Conservation (phyloP, 1,140 invertebrate species). For the Rhagoletis pomonella region DNA sequence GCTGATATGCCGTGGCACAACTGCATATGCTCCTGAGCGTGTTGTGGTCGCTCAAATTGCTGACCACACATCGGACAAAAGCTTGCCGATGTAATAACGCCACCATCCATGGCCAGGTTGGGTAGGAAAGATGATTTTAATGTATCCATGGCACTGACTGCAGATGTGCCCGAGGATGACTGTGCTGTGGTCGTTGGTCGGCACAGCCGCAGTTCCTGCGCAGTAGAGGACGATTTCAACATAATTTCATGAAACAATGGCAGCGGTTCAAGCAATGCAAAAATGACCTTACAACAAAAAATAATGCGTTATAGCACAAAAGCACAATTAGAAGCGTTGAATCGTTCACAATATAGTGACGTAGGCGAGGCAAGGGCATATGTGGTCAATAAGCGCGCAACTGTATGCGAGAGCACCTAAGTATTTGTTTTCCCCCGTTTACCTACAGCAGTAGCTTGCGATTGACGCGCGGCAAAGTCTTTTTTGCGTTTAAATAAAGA, state of each 20-base stretch:
- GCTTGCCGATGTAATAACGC: constrained; percentile 64
- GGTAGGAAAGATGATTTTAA: constrained; percentile 72
- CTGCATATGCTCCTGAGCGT: constrained; percentile 70
- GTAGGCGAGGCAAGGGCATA: constrained; percentile 46
- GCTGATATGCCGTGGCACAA: constrained; percentile 63
- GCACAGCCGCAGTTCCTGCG: constrained; percentile 73
- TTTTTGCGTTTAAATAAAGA: constrained; percentile 18
- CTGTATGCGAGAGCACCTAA: constrained; percentile 16
- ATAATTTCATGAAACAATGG: constrained; percentile 57
- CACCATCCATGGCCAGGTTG: constrained; percentile 72
- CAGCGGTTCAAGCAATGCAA: constrained; percentile 6
- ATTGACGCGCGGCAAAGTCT: constrained; percentile 16
- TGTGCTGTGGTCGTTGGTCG: constrained; percentile 67
- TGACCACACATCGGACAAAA: constrained; percentile 72
- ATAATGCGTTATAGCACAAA: constrained; percentile 41
- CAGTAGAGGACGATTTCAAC: constrained; percentile 71
- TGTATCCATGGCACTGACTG: constrained; percentile 64
- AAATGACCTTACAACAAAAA: background rate
- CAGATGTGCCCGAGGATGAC: constrained; percentile 54
- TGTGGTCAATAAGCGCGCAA: constrained; percentile 29
- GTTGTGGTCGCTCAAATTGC: constrained; percentile 67
- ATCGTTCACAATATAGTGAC: constrained; percentile 16
- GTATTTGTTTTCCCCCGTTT: constrained; percentile 36
- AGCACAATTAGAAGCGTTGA: constrained; percentile 18
- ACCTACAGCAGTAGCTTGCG: background rate